Evolutionary conservation across 1,140 invertebrate genomes (phyloP).

Genomic region (Phymorhynchus buccinoides): DNA sequence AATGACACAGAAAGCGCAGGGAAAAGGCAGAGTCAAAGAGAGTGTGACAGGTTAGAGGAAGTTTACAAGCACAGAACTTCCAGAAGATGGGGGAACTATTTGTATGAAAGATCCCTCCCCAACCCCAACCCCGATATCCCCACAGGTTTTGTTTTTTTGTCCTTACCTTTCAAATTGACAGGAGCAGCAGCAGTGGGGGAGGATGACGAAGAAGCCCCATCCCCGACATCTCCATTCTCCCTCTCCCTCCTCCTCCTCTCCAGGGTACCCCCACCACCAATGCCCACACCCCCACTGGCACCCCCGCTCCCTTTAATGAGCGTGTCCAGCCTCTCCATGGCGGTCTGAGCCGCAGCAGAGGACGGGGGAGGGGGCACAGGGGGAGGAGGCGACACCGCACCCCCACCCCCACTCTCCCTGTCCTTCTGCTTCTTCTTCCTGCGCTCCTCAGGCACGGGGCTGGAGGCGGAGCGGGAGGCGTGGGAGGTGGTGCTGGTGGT

Average conservation of each 20-base stretch:
- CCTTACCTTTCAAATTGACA: conserved; percentile 57
- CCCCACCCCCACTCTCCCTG: no score
- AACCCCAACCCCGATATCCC: no score
- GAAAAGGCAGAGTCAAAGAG: no score
- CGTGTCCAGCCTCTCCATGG: conserved; percentile 78
- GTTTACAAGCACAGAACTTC: no score
- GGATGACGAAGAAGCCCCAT: neutral
- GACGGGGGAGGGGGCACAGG: no score
- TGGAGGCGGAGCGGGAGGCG: conserved; percentile 44
- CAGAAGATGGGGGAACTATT: no score
- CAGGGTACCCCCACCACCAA: conserved; percentile 4
- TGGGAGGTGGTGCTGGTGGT: conserved; percentile 32
- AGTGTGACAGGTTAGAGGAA: no score
- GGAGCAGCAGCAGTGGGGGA: conserved; percentile 43
- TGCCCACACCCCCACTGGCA: no score
- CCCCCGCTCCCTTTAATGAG: conserved; percentile 75
- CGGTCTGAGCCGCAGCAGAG: conserved; percentile 47
- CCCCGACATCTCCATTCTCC: conserved; percentile 36
- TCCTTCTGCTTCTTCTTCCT: conserved; percentile 14
- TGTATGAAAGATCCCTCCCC: no score
- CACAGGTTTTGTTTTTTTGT: no score
- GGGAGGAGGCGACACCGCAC: no score
- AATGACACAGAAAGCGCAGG: no score
- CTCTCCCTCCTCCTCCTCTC: conserved; percentile 38
- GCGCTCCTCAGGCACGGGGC: conserved; percentile 39